phyloP scores from a whole-genome alignment of 2,113 vertebrate species.

The Balaeniceps rex region DNA sequence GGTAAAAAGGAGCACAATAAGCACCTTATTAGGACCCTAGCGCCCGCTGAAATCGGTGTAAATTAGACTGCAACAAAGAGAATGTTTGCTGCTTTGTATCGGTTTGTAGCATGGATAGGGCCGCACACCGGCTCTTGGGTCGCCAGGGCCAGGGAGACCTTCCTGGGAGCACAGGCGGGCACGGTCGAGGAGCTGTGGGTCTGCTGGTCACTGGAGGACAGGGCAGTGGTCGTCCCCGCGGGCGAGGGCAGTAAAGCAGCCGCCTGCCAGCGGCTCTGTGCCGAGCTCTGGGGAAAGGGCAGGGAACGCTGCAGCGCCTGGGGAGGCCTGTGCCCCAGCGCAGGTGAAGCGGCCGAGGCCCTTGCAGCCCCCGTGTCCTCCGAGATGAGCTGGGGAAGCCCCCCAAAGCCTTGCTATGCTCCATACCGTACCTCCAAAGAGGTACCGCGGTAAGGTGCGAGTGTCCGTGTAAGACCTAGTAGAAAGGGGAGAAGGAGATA shows the following conservation, averaged over 20 bases:
- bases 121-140: not conserved
- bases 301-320: not conserved
- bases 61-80: no score
- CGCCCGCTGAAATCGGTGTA: no score
- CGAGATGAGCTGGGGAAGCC: rapidly evolving
- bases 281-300: not conserved
- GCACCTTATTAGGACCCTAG: no score
- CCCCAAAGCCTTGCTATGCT: not conserved
- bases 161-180: not conserved
- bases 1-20: no score
- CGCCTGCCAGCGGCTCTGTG: not conserved
- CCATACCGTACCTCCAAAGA: rapidly evolving
- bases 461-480: rapidly evolving
- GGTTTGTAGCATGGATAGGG: rapidly evolving
- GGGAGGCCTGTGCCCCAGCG: not conserved
- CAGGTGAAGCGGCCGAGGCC: not conserved
- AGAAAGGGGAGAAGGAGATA: no score
- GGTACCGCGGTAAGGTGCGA: rapidly evolving
- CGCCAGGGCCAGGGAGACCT: not conserved
- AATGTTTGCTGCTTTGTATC: rapidly evolving
- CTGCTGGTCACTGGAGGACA: not conserved
- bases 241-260: not conserved
- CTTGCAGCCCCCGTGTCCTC: rapidly evolving
- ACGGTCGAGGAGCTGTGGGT: no score
- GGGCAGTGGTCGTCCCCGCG: rapidly evolving